phyloP scores from a whole-genome alignment of 37 sponge, comb jelly and placozoan species.

The Cladorhizidae sp. region DNA sequence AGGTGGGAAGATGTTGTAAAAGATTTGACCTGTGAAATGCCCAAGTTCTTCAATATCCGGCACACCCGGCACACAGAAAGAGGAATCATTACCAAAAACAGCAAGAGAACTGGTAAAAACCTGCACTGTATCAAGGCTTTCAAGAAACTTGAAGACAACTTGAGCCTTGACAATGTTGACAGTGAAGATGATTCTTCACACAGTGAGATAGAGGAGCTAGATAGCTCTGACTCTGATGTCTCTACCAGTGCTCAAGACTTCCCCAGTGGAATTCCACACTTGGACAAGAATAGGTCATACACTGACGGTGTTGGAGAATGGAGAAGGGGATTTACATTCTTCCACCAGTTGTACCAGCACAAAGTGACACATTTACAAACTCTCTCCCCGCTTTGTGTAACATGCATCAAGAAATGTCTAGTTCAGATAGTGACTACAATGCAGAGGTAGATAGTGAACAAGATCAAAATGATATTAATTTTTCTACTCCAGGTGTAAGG shows the following conservation, averaged over 20 bases:
- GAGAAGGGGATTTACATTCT: background rate
- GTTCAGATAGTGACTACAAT: too few relatives aligned
- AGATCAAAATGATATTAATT: background rate
- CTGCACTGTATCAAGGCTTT: conserved; percentile 86
- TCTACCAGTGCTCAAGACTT: background rate
- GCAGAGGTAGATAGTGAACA: background rate
- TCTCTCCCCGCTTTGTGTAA: background rate
- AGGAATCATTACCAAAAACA: conserved; percentile 57
- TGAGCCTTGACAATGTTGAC: background rate
- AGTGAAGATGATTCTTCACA: background rate
- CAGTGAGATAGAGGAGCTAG: conserved; percentile 12
- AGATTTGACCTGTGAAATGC: conserved; percentile 66
- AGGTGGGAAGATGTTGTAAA: conserved; percentile 79
- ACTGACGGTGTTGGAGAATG: background rate
- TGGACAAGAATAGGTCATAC: background rate
- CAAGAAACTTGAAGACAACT: conserved; percentile 33
- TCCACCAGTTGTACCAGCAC: background rate
- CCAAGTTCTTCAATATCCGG: conserved; percentile 79
- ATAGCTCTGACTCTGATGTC: conserved; percentile 50
- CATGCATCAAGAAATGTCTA: background rate
- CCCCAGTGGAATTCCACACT: background rate
- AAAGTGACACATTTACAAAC: too few relatives aligned
- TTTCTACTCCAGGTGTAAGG: background rate
- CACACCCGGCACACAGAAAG: conserved; percentile 78
- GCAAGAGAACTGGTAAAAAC: conserved; percentile 74